These are phyloP conservation scores for Tachypleus tridentatus DNA, from an alignment of 1,140 invertebrate species.

Conservation along the genomic window DNA sequence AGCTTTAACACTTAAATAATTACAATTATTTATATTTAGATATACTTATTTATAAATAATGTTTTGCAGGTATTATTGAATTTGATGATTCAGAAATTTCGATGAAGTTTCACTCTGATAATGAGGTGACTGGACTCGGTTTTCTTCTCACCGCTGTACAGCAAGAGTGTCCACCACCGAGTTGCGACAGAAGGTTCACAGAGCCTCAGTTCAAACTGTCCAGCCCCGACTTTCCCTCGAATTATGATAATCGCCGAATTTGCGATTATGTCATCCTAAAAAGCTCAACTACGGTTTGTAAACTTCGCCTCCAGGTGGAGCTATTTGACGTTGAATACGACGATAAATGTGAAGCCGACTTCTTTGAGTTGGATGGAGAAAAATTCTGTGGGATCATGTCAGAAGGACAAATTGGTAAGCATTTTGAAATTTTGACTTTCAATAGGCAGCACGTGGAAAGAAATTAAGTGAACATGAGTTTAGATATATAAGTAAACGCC, in stretches of 20 bases:
- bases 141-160: slow-evolving; percentile 20
- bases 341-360: slow-evolving; percentile 11
- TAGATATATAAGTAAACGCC: too few relatives aligned
- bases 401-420: slow-evolving; percentile 16
- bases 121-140: slow-evolving; percentile 2
- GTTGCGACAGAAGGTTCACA: slow-evolving; percentile 10
- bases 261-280: slow-evolving; percentile 13
- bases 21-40: too few relatives aligned
- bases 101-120: slow-evolving; percentile 19
- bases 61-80: too few relatives aligned
- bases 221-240: slow-evolving; percentile 13
- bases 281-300: slow-evolving; percentile 8
- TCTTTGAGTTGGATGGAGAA: slow-evolving; percentile 7
- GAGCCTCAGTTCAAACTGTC: slow-evolving; percentile 8
- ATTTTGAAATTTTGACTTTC: too few relatives aligned
- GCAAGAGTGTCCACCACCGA: slow-evolving; percentile 15
- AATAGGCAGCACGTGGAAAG: too few relatives aligned
- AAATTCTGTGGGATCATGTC: slow-evolving; percentile 12
- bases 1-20: too few relatives aligned
- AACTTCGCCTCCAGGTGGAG: not conserved
- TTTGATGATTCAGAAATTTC: slow-evolving; percentile 3
- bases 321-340: slow-evolving; percentile 17
- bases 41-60: too few relatives aligned
- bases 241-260: slow-evolving; percentile 15
- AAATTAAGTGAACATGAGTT: too few relatives aligned